phyloP scores from a whole-genome alignment of 2,888 invertebrate genomes.

The Ophonus ardosiacus region DNA sequence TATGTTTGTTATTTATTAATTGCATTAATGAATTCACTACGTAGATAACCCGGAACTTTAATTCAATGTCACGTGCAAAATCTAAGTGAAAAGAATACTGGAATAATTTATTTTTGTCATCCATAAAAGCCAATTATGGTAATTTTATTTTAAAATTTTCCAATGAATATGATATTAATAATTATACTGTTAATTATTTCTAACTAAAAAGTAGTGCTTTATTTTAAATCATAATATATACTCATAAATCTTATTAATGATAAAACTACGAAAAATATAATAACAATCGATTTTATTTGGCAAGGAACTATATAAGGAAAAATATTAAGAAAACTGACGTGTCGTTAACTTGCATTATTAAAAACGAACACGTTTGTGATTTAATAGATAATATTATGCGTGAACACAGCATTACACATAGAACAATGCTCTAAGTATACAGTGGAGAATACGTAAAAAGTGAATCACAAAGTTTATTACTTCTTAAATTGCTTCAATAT shows the following conservation, averaged over 20 bases:
- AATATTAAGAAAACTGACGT: background rate
- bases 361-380: slow-evolving; percentile 24
- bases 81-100: no score
- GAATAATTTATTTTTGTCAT: no score
- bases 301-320: background rate
- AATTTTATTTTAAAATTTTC: no score
- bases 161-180: no score
- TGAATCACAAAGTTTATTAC: slow-evolving; percentile 20
- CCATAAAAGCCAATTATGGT: no score
- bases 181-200: background rate
- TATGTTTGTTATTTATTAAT: background rate
- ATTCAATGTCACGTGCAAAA: background rate
- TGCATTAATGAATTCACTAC: background rate
- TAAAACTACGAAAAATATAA: no score
- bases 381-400: slow-evolving; percentile 17
- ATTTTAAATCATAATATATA: background rate
- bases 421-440: slow-evolving; percentile 32
- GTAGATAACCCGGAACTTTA: background rate
- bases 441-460: background rate
- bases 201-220: background rate
- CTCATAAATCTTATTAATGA: no score
- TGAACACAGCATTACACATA: background rate
- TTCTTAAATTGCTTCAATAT: background rate
- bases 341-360: background rate
- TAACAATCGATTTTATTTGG: no score